Evolutionary conservation across 2,797 vertebrate species (phyloP).

Genomic region (Galaxias olidus): DNA sequence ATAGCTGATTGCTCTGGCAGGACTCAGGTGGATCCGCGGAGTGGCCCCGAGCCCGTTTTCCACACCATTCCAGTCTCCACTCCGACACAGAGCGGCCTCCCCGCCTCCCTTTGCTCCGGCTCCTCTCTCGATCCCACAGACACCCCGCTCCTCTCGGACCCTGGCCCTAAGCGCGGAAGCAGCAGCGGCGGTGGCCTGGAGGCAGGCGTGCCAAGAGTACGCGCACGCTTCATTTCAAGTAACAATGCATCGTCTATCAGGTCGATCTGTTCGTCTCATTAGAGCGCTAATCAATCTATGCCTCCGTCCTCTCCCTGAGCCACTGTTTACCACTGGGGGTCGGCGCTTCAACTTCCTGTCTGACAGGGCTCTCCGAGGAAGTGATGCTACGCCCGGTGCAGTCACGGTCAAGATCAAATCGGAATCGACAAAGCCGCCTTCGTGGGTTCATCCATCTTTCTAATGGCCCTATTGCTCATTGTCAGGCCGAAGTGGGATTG

Average conservation of each 20-base stretch:
- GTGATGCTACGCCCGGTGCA: slow-evolving; percentile 24
- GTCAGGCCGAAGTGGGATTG: slow-evolving; percentile 15
- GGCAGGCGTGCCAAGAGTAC: too few species aligned
- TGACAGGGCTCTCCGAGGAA: slow-evolving; percentile 25
- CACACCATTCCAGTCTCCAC: slow-evolving; percentile 73
- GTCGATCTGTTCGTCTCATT: slow-evolving; percentile 22
- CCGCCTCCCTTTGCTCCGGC: neutral
- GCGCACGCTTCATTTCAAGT: too few species aligned
- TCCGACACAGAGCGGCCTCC: slow-evolving; percentile 58
- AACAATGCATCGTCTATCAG: slow-evolving; percentile 14
- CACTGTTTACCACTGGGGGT: slow-evolving; percentile 8
- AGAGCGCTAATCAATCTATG: slow-evolving; percentile 8
- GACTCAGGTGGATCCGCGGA: slow-evolving; percentile 67
- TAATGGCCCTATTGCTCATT: slow-evolving; percentile 27
- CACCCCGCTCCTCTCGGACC: neutral
- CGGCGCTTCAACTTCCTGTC: slow-evolving; percentile 21
- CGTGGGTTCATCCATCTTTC: slow-evolving; percentile 35
- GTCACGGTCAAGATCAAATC: slow-evolving; percentile 31
- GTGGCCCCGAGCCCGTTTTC: slow-evolving; percentile 75
- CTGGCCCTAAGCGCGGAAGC: neutral
- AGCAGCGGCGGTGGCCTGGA: neutral
- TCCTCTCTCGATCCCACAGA: neutral
- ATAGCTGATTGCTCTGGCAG: slow-evolving; percentile 74
- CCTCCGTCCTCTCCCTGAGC: slow-evolving; percentile 24
- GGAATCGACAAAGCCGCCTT: slow-evolving; percentile 25